Evolutionary conservation across 2,113 vertebrate genomes (phyloP).

Genomic region (Oreochromis tanganicae): DNA sequence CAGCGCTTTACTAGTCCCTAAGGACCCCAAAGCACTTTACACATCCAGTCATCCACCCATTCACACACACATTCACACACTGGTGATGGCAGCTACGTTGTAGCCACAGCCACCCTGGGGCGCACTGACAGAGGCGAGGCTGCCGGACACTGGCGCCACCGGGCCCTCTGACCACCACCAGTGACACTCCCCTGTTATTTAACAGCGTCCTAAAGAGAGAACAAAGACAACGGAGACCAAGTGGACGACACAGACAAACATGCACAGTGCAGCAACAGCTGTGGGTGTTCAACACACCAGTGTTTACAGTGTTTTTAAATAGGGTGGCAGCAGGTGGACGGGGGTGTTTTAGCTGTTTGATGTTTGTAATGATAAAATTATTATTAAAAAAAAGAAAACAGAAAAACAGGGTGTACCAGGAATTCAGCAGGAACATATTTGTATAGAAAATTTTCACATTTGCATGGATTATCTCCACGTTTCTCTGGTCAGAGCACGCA

Average conservation of each 20-base stretch:
- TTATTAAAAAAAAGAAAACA: neutral
- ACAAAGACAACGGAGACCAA: neutral
- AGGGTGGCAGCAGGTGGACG: neutral
- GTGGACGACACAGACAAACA: neutral
- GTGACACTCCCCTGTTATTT: neutral
- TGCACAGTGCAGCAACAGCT: neutral
- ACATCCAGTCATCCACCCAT: too few relatives aligned
- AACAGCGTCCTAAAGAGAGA: neutral
- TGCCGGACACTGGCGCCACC: too few relatives aligned
- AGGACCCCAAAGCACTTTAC: too few relatives aligned
- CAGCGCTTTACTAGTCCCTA: too few relatives aligned
- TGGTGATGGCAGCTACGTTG: too few relatives aligned
- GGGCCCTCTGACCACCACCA: too few relatives aligned
- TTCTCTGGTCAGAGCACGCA: neutral
- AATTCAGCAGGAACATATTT: neutral
- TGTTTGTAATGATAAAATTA: neutral
- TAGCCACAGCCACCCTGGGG: too few relatives aligned
- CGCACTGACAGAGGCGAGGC: too few relatives aligned
- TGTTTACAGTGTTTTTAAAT: neutral
- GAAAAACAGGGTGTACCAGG: neutral
- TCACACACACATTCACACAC: too few relatives aligned
- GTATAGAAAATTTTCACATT: neutral
- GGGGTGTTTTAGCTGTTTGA: neutral
- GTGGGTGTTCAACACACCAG: neutral
- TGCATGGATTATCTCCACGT: neutral